Evolutionary conservation across 2,888 invertebrate genomes (phyloP).

Genomic region (Rotaria macrura): DNA sequence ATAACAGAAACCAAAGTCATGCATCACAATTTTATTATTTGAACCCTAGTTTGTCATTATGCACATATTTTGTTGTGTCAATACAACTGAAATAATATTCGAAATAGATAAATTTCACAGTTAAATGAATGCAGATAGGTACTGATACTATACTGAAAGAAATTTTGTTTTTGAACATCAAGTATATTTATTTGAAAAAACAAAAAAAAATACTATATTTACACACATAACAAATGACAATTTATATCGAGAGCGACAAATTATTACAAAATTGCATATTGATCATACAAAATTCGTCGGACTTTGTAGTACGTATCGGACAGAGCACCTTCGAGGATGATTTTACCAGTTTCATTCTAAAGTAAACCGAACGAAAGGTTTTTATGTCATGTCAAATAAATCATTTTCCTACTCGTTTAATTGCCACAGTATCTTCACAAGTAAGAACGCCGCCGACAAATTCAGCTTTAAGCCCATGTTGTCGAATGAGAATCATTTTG

Average conservation of each 20-base stretch:
- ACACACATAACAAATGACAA: background rate
- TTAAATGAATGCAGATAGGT: too few relatives aligned
- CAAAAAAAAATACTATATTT: background rate
- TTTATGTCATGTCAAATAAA: constrained; percentile 12
- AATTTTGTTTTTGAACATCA: background rate
- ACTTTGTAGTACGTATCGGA: constrained; percentile 90
- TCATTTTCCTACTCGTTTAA: constrained; percentile 63
- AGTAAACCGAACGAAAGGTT: constrained; percentile 44
- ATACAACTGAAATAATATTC: too few relatives aligned
- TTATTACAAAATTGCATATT: constrained; percentile 79
- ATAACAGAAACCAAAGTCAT: too few relatives aligned
- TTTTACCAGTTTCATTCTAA: constrained; percentile 77
- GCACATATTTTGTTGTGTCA: too few relatives aligned
- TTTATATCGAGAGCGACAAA: background rate
- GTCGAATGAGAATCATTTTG: constrained; percentile 57
- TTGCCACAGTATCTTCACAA: constrained; percentile 80
- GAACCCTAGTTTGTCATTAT: too few relatives aligned
- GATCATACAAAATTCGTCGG: constrained; percentile 78
- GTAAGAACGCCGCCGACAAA: constrained; percentile 80
- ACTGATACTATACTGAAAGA: too few relatives aligned
- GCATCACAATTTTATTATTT: too few relatives aligned
- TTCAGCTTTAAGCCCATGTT: constrained; percentile 67
- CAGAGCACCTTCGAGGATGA: constrained; percentile 81
- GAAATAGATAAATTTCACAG: too few relatives aligned
- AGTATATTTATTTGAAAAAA: background rate